Evolutionary conservation across 2,797 vertebrate species (phyloP).

Genomic region (Rhinella marina): DNA sequence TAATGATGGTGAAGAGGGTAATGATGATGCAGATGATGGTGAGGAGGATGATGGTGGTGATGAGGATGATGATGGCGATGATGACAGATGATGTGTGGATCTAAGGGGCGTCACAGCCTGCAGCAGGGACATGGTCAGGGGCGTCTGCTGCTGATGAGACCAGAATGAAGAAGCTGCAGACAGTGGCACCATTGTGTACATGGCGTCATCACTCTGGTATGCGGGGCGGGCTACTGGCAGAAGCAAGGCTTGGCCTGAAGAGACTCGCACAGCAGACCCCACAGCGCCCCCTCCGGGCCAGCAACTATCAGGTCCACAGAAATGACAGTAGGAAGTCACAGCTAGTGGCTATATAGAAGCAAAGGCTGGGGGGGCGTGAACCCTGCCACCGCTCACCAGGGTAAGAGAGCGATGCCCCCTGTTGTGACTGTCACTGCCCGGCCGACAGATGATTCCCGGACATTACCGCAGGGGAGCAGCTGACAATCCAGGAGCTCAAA

Average conservation of each 20-base stretch:
- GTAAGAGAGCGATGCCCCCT: not conserved
- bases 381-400: too few species aligned
- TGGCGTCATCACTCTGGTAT: conserved; percentile 38
- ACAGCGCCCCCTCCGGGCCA: not conserved
- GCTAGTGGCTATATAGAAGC: not conserved
- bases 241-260: not conserved
- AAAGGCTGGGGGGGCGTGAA: not conserved
- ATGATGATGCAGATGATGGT: too few species aligned
- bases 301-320: not conserved
- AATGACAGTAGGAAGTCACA: not conserved
- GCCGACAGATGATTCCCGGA: conserved; percentile 18
- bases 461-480: not conserved
- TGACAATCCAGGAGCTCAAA: not conserved
- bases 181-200: conserved; percentile 27
- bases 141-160: conserved; percentile 8
- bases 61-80: too few species aligned
- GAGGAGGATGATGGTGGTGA: too few species aligned
- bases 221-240: not conserved
- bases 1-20: too few species aligned
- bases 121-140: too few species aligned
- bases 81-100: too few species aligned
- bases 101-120: too few species aligned
- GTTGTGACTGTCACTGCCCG: not conserved
- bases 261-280: not conserved
- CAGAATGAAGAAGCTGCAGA: not conserved